Conservation (phyloP, 2,113 vertebrate species). For the Pseudorectes ferrugineus region DNA sequence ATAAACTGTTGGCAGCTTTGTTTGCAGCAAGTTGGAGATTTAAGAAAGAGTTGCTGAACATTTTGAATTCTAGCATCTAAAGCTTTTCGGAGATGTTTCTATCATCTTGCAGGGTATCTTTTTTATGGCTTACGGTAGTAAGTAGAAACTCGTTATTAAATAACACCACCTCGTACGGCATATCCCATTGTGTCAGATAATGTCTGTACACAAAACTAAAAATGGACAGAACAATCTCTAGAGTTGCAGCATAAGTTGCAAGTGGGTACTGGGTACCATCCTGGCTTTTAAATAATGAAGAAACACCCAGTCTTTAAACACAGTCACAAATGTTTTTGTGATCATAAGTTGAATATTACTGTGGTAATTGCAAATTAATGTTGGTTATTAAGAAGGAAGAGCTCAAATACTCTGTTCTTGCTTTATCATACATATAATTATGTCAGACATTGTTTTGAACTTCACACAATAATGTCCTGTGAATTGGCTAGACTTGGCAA, state of each 20-base stretch:
- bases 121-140: background rate
- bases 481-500: background rate
- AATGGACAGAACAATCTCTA: background rate
- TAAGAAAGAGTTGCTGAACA: background rate
- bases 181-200: background rate
- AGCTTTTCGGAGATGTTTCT: background rate
- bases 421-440: constrained; percentile 7
- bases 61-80: background rate
- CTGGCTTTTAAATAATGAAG: background rate
- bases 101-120: background rate
- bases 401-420: background rate
- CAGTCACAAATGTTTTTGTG: background rate
- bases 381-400: constrained; percentile 12
- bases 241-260: background rate
- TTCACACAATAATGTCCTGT: background rate
- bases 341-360: background rate
- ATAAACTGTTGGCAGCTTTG: background rate
- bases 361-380: background rate
- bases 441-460: background rate
- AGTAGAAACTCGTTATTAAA: background rate
- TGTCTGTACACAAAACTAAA: background rate
- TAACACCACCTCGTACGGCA: background rate
- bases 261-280: background rate
- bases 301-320: background rate
- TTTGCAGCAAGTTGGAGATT: background rate